Percentiles rank a stretch among this genome's conserved stretches.
phyloP scores from a whole-genome alignment of 1,140 invertebrate species.

The Catajapyx aquilonaris region DNA sequence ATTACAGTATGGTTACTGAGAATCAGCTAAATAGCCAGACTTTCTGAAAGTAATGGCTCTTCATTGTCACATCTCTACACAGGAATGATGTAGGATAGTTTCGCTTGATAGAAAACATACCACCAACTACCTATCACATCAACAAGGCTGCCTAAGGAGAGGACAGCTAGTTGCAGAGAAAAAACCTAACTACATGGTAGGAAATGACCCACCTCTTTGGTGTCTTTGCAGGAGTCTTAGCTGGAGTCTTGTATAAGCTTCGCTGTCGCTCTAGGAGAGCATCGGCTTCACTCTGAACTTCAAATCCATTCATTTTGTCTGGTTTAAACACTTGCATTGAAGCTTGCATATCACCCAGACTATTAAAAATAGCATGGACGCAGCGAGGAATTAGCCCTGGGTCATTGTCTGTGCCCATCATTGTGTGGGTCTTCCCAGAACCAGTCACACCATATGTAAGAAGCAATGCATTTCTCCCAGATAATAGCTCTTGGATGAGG shows the following conservation, averaged over 20 bases:
- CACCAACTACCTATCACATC: too few species aligned
- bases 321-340: constrained; percentile 76
- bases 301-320: constrained; percentile 83
- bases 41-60: too few species aligned
- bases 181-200: too few species aligned
- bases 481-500: constrained; percentile 55
- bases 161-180: too few species aligned
- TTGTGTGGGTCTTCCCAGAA: constrained; percentile 52
- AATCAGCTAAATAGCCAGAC: too few species aligned
- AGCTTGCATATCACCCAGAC: constrained; percentile 51
- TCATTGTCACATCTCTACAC: too few species aligned
- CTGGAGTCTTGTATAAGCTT: constrained; percentile 7
- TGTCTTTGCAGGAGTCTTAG: constrained; percentile 1
- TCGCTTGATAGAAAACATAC: too few species aligned
- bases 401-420: constrained; percentile 28
- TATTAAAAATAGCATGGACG: constrained; percentile 83
- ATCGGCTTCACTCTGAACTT: constrained; percentile 67
- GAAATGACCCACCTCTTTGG: too few species aligned
- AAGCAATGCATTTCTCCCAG: constrained; percentile 67
- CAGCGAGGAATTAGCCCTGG: constrained; percentile 57
- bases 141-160: too few species aligned
- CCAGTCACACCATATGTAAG: constrained; percentile 95
- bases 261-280: constrained; percentile 54
- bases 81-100: too few species aligned
- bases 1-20: too few species aligned